Conservation (phyloP, 1,140 invertebrate genomes). For the Drosophila bocki region DNA sequence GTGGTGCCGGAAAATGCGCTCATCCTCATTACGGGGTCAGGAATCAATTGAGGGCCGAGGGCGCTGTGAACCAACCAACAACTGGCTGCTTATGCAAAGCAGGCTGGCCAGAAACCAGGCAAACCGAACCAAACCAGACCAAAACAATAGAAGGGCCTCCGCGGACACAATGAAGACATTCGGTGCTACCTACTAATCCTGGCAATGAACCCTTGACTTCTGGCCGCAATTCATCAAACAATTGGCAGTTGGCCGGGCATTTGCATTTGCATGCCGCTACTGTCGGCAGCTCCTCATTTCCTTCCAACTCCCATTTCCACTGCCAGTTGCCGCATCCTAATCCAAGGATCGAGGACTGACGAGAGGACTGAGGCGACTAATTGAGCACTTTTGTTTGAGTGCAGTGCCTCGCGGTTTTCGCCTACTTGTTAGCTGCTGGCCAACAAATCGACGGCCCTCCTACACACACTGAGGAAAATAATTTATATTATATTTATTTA, state of each 20-base stretch:
- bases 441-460: slow-evolving; percentile 24
- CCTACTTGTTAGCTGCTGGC: slow-evolving; percentile 71
- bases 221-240: slow-evolving; percentile 62
- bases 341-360: slow-evolving; percentile 17
- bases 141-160: slow-evolving; percentile 7
- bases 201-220: slow-evolving; percentile 63
- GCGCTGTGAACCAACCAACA: slow-evolving; percentile 24
- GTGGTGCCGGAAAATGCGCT: slow-evolving; percentile 38
- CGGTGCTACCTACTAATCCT: slow-evolving; percentile 61
- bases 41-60: slow-evolving; percentile 51
- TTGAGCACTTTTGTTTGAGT: slow-evolving; percentile 79
- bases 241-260: slow-evolving; percentile 61
- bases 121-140: slow-evolving; percentile 14
- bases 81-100: slow-evolving; percentile 55
- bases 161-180: slow-evolving; percentile 57
- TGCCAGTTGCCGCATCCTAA: slow-evolving; percentile 18
- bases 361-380: slow-evolving; percentile 51
- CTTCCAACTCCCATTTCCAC: slow-evolving; percentile 5
- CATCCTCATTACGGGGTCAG: slow-evolving; percentile 59
- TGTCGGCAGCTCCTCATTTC: slow-evolving; percentile 24
- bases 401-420: slow-evolving; percentile 63
- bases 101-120: slow-evolving; percentile 1
- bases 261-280: slow-evolving; percentile 49
- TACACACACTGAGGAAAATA: slow-evolving; percentile 9
- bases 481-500: too few species aligned